Evolutionary conservation across 2,888 invertebrate genomes (phyloP), one percentile per base, ranked within the genome.

Genomic region (Synergus japonicus): DNA sequence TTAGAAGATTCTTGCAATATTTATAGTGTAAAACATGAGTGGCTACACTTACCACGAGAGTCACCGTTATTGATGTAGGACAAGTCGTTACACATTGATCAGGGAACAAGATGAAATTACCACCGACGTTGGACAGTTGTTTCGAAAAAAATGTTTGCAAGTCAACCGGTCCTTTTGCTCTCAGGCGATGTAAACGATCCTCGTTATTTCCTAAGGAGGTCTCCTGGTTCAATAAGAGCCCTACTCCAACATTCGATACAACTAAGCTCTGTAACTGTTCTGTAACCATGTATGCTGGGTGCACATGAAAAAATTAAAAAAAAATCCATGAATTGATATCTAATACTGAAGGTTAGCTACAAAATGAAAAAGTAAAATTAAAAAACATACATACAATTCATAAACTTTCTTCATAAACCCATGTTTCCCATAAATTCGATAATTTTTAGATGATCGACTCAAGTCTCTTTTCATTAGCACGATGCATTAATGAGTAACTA

Each of bases 91-190:
- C 60, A 63, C 22, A 22, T n/a, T 22, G 22, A 63, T 63, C 60
- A 63, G 22, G 18, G 12, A 66, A 66, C 44, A 10, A 66, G 66
- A 66, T 66, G 66, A 66, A 44, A 66, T 66, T 66, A 66, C 65
- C 15, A 66, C 41, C 65, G 41, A 43, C n/a, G 41, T 66, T 66
- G 65, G 43, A 66, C 13, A 66, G 44, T 66, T 66, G 43, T 66
- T 66, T 66, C 18, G 10, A 18, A 18, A n/a, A 44, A 18, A 66
- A 43, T 41, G 44, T 43, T 66, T 66, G 15, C 43, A n/a, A 44
- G 43, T 18, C 43, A 12, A 22, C 66, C 44, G 43, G 66, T 66
- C n/a, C 12, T 66, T 66, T 41, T 44, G n/a, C 66, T 66, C 10
- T 10, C 44, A 66, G 43, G n/a, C 44, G 9, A 66, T 66, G 66